Evolutionary conservation across 2,888 invertebrate species (phyloP), one percentile per base, ranked within the genome.

Genomic region (Sarcophaga subvicina): DNA sequence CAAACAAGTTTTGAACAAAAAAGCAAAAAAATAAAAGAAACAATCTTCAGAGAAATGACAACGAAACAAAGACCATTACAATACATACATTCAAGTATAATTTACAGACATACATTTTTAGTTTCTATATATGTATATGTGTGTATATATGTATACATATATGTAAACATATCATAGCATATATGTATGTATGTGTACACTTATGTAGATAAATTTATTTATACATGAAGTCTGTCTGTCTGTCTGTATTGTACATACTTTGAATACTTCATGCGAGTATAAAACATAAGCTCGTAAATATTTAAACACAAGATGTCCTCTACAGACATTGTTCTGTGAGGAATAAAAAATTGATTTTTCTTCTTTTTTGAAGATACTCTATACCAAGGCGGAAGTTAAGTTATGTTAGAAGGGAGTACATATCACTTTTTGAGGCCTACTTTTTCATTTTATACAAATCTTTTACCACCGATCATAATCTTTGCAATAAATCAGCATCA

Each of bases 271-370:
- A 73, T 66, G 47, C 66, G 20, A 20, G 14, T 64, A 64, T 47
- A 59, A 20, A 75, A 73, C 49, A 80, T n/a, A 80, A 75, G 67
- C 62, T 78, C 76, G 80, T 86, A 86, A 86, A 86, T 83, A 83
- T 83, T 86, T 83, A 86, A 86, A 71, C 73, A 82, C 37, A 82
- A 83, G 80, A 86, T 86, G 80, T 86, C 86, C 76, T 80, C 72
- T 80, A 25, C 86, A 86, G 86, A 83, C 83, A 83, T 76, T 78
- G 12, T 80, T 77, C 63, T 14, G 67, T 78, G 67, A 62, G 63
- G 8, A 62, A 54, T 17, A 54, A 54, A 54, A 54, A 14, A 2
- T 17, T 17, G 12, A 14, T 54, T 54, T 54, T 14, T 17, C 17
- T 14, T 17, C 12, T 14, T 17, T 54, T 54, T 12, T 17, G 0